phyloP scores from a whole-genome alignment of 2,888 invertebrate genomes.

The Podotricha telesiphe region DNA sequence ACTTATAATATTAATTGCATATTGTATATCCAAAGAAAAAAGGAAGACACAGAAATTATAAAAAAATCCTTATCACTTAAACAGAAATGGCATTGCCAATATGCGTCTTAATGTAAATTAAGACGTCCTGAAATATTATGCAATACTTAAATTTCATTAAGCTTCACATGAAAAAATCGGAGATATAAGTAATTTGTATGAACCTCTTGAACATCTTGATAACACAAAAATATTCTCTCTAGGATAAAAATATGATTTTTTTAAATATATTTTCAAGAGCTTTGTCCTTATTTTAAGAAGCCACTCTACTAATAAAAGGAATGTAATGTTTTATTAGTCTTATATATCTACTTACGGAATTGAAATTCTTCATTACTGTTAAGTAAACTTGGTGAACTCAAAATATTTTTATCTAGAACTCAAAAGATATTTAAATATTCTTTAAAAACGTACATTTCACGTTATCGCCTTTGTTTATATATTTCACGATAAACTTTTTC shows the following conservation, averaged over 20 bases:
- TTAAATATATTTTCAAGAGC: constrained; percentile 7
- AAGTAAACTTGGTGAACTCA: constrained; percentile 3
- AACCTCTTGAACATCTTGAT: neutral
- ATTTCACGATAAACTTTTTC: constrained; percentile 31
- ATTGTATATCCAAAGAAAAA: too few species aligned
- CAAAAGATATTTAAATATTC: constrained; percentile 1
- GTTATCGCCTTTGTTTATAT: constrained; percentile 25
- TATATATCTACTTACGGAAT: constrained; percentile 15
- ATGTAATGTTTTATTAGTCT: constrained; percentile 15
- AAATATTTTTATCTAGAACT: constrained; percentile 7
- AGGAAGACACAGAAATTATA: too few species aligned
- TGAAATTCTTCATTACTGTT: constrained; percentile 16
- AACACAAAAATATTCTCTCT: neutral
- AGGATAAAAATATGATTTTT: constrained; percentile 5
- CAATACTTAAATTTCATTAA: too few species aligned
- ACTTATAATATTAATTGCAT: too few species aligned
- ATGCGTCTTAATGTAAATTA: too few species aligned
- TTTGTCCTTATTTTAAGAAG: constrained; percentile 3
- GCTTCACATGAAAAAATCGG: too few species aligned
- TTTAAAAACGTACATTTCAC: constrained; percentile 7
- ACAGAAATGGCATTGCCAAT: too few species aligned
- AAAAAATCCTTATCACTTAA: too few species aligned
- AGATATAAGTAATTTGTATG: too few species aligned
- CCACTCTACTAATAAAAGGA: constrained; percentile 1
- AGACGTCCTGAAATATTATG: too few species aligned